Evolutionary conservation across 1,140 invertebrate species (phyloP).

Genomic region (Trichonephila inaurata): DNA sequence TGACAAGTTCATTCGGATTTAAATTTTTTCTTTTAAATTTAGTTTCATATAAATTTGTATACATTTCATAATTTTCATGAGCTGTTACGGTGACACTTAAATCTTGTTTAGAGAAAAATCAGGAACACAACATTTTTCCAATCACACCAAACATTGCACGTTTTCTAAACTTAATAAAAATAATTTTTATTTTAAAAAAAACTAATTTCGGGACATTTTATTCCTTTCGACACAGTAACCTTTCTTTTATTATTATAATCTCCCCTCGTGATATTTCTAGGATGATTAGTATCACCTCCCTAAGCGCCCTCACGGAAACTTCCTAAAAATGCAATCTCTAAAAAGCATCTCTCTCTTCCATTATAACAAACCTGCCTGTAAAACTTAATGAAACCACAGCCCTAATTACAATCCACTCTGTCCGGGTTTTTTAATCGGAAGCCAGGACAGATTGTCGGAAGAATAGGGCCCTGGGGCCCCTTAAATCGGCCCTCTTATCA

Average conservation of each 20-base stretch:
- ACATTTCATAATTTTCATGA: too few relatives aligned
- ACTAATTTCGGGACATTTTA: background rate
- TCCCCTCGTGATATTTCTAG: background rate
- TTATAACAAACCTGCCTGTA: conserved; percentile 47
- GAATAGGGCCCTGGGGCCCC: conserved; percentile 44
- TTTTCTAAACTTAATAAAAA: background rate
- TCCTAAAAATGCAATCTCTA: conserved; percentile 44
- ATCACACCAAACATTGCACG: too few relatives aligned
- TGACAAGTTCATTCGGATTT: too few relatives aligned
- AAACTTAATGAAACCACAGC: conserved; percentile 70
- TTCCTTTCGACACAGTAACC: background rate
- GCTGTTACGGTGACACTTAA: too few relatives aligned
- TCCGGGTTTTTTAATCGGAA: conserved; percentile 57
- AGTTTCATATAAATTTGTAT: too few relatives aligned
- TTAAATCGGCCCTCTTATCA: conserved; percentile 66
- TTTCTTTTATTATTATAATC: background rate
- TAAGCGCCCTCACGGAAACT: background rate
- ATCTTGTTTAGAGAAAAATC: too few relatives aligned
- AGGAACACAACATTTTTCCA: too few relatives aligned
- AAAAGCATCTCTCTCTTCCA: conserved; percentile 53
- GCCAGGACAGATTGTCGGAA: conserved; percentile 64
- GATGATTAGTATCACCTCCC: background rate
- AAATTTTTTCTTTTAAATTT: too few relatives aligned
- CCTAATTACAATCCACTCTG: conserved; percentile 66
- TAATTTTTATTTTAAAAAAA: background rate